These are phyloP conservation scores for Saxidomus purpurata DNA, from an alignment of 1,140 invertebrate species.

Conservation along the genomic window DNA sequence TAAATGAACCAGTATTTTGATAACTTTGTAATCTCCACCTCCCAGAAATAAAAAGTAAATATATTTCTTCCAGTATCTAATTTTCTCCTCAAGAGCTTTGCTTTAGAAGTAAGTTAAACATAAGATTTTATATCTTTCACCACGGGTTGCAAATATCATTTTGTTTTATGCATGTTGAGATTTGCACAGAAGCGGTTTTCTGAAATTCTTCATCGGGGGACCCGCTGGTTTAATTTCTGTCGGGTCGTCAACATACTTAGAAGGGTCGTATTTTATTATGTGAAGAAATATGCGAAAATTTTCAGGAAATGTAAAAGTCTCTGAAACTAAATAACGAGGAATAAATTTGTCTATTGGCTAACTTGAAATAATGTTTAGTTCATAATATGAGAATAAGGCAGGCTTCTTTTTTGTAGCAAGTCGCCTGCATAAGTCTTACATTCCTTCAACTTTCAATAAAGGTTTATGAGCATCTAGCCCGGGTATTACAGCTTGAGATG, in stretches of 20 bases:
- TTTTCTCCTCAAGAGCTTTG: conserved; percentile 2
- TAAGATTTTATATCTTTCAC: conserved; percentile 42
- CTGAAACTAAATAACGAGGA: background rate
- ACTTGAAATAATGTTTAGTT: background rate
- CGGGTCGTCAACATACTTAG: conserved; percentile 27
- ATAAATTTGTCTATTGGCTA: background rate
- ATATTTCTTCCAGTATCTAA: conserved; percentile 35
- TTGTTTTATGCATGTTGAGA: conserved; percentile 11
- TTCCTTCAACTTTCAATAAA: no score
- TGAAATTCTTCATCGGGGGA: conserved; percentile 19
- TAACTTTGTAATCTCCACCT: conserved; percentile 16
- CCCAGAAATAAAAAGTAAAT: conserved; percentile 45
- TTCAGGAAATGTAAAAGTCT: background rate
- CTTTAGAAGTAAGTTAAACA: conserved; percentile 31
- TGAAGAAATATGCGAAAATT: conserved; percentile 44
- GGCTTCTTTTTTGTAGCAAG: no score
- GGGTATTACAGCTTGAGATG: no score
- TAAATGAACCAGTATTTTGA: background rate
- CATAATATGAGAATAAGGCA: no score
- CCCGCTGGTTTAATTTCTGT: conserved; percentile 53
- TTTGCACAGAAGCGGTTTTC: background rate
- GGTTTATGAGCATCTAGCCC: no score
- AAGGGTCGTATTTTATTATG: conserved; percentile 39
- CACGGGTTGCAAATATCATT: conserved; percentile 21
- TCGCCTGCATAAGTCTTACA: no score